These are phyloP conservation scores for Drosophila lini DNA, from an alignment of 1,140 invertebrate species.

Conservation along the genomic window DNA sequence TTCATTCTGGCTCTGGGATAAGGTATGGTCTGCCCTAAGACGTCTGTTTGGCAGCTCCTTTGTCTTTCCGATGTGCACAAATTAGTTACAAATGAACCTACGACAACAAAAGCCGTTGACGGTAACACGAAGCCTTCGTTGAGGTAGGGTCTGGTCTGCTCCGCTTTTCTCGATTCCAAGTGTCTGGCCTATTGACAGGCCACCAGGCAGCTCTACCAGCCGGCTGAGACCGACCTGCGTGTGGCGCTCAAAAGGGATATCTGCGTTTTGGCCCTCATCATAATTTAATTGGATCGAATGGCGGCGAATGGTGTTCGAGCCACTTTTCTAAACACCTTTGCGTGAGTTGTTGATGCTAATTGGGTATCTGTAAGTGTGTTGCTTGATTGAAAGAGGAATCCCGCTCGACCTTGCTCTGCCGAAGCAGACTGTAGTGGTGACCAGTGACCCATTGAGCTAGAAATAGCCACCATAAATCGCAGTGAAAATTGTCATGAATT, in stretches of 20 bases:
- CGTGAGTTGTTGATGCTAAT: constrained; percentile 53
- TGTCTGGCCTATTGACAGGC: constrained; percentile 46
- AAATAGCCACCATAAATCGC: constrained; percentile 20
- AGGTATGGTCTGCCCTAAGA: constrained; percentile 6
- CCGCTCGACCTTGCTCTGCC: constrained; percentile 9
- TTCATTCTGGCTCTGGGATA: not conserved
- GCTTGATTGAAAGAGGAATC: constrained; percentile 4
- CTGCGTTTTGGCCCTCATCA: constrained; percentile 32
- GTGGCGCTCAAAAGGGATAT: constrained; percentile 48
- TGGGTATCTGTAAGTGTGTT: constrained; percentile 5
- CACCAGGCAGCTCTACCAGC: constrained; percentile 18
- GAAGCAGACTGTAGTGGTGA: not conserved
- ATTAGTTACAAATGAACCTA: constrained; percentile 81
- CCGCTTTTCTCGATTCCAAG: not conserved
- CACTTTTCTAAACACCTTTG: constrained; percentile 54
- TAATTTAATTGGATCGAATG: constrained; percentile 51
- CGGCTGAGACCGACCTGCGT: constrained; percentile 34
- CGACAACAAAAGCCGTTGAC: constrained; percentile 68
- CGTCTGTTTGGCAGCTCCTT: constrained; percentile 39
- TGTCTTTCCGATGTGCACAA: constrained; percentile 76
- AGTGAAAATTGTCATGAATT: constrained; percentile 29
- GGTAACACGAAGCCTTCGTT: constrained; percentile 68
- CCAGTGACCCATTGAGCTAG: constrained; percentile 32
- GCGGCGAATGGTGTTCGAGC: constrained; percentile 24
- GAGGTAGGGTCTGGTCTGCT: constrained; percentile 26